Evolutionary conservation across 1,140 invertebrate species (phyloP).

Genomic region (Atta colombica): DNA sequence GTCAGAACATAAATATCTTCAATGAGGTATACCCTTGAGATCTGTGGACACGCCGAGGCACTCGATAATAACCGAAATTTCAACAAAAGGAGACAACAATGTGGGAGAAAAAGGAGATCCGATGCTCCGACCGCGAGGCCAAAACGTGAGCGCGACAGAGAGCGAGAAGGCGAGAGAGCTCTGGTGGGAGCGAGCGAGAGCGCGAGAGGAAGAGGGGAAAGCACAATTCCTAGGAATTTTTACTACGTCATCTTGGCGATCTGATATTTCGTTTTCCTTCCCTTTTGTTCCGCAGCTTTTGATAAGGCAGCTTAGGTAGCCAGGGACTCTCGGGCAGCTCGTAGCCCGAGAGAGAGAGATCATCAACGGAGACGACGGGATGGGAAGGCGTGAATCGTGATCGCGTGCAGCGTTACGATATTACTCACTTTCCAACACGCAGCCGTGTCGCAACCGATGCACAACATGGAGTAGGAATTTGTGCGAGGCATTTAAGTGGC

Average conservation of each 20-base stretch:
- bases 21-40: background rate
- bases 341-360: no score
- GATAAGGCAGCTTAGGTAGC: no score
- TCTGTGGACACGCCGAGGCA: background rate
- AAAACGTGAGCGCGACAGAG: constrained; percentile 38
- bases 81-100: background rate
- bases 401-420: constrained; percentile 56
- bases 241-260: constrained; percentile 63
- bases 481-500: constrained; percentile 81
- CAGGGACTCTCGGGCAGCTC: no score
- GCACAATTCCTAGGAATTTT: constrained; percentile 60
- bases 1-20: constrained; percentile 18
- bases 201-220: constrained; percentile 38
- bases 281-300: background rate
- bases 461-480: constrained; percentile 83
- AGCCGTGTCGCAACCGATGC: constrained; percentile 81
- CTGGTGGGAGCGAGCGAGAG: constrained; percentile 5
- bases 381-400: constrained; percentile 56
- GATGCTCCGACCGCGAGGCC: constrained; percentile 9
- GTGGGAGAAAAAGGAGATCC: background rate
- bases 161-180: background rate
- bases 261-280: constrained; percentile 46
- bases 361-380: background rate
- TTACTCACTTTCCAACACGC: constrained; percentile 83
- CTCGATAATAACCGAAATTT: constrained; percentile 40